Percentiles rank a stretch among this genome's conserved stretches.
Conservation (phyloP, 2,888 invertebrate genomes). For the Cheilosia scutellata region DNA sequence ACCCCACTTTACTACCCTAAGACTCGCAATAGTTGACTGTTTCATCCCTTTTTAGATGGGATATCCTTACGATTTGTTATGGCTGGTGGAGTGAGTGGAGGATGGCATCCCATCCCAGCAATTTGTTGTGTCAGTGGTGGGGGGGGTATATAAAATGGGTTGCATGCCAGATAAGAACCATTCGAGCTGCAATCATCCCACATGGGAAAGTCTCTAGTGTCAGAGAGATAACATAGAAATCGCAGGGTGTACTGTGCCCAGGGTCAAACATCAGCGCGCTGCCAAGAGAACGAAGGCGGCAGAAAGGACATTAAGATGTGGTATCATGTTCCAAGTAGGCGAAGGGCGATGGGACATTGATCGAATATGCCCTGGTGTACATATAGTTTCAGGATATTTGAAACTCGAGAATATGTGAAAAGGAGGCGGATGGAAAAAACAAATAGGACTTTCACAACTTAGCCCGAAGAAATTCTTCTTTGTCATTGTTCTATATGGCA, state of each 20-base stretch:
- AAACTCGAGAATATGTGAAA: slow-evolving; percentile 60
- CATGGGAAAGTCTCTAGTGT: slow-evolving; percentile 12
- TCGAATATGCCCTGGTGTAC: slow-evolving; percentile 64
- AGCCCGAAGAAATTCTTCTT: slow-evolving; percentile 50
- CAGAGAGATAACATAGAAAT: slow-evolving; percentile 55
- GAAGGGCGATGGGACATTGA: slow-evolving; percentile 48
- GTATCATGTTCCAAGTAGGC: slow-evolving; percentile 58
- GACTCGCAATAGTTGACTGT: slow-evolving; percentile 5
- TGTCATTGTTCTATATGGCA: slow-evolving; percentile 29
- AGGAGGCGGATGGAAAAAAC: slow-evolving; percentile 25
- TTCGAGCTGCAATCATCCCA: slow-evolving; percentile 45
- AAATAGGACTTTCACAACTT: slow-evolving; percentile 48
- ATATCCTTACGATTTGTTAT: slow-evolving; percentile 56
- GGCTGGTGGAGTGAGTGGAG: slow-evolving; percentile 22
- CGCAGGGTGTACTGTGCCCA: slow-evolving; percentile 49
- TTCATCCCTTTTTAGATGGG: slow-evolving; percentile 21
- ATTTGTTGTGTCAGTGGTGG: slow-evolving; percentile 29
- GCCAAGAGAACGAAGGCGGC: slow-evolving; percentile 2
- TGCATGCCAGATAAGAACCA: slow-evolving; percentile 48
- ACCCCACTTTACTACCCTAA: background rate
- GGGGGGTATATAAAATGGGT: background rate
- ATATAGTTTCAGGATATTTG: slow-evolving; percentile 69
- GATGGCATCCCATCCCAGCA: slow-evolving; percentile 47
- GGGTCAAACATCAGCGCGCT: slow-evolving; percentile 30
- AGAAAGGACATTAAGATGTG: slow-evolving; percentile 64